Conservation (phyloP, 2,888 invertebrate genomes). For the Aelia acuminata region DNA sequence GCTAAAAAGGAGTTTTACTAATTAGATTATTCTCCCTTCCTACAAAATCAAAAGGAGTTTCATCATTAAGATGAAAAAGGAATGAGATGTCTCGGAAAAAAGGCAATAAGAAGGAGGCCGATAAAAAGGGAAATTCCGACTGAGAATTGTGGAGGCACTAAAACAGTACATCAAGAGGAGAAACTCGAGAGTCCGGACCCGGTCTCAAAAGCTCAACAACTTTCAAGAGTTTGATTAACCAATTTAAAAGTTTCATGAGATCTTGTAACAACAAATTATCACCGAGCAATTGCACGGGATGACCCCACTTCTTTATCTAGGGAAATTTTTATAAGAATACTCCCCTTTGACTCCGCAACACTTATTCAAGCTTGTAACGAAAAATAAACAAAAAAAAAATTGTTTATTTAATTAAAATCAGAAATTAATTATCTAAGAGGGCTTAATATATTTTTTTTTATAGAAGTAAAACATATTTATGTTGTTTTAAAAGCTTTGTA, state of each 20-base stretch:
- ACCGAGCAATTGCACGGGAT: slow-evolving; percentile 3
- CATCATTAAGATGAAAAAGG: background rate
- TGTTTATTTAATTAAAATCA: too few relatives aligned
- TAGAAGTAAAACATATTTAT: too few relatives aligned
- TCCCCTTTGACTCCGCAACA: background rate
- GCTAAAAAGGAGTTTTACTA: background rate
- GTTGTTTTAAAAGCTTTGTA: too few relatives aligned
- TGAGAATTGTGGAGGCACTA: slow-evolving; percentile 1
- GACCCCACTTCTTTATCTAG: background rate
- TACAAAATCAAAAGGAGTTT: background rate
- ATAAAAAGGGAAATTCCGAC: background rate
- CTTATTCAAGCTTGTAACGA: too few relatives aligned
- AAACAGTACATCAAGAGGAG: slow-evolving; percentile 13
- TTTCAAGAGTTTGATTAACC: slow-evolving; percentile 44
- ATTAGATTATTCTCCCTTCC: background rate
- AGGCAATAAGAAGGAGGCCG: background rate
- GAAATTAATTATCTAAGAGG: too few relatives aligned
- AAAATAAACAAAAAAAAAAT: too few relatives aligned
- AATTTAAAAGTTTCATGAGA: slow-evolving; percentile 48
- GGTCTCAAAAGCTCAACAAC: background rate
- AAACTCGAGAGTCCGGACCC: background rate
- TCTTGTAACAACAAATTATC: slow-evolving; percentile 25
- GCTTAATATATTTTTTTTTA: too few relatives aligned
- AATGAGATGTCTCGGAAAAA: background rate
- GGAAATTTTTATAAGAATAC: background rate